Conservation (phyloP, 2,888 invertebrate species). For the Ophion obscuratus region DNA sequence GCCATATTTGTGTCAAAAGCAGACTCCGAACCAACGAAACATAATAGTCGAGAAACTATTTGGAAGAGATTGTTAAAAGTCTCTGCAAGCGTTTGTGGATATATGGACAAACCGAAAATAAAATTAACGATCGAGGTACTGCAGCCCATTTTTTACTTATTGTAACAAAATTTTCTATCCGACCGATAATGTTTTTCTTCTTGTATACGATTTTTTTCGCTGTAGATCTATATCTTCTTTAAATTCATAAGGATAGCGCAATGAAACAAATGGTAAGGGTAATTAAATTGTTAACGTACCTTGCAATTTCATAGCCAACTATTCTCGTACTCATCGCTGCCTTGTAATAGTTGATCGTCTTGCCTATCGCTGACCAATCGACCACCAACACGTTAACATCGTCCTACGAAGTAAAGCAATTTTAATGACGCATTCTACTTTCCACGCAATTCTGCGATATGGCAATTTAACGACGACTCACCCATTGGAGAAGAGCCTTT, state of each 20-base stretch:
- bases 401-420: conserved; percentile 80
- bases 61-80: neutral
- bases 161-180: no score
- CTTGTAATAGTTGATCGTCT: conserved; percentile 87
- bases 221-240: no score
- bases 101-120: neutral
- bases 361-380: conserved; percentile 88
- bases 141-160: no score
- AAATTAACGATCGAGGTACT: no score
- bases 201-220: no score
- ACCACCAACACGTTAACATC: conserved; percentile 88
- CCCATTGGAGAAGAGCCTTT: conserved; percentile 86
- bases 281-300: conserved; percentile 77
- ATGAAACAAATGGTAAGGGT: no score
- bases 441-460: neutral
- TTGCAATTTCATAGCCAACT: conserved; percentile 86
- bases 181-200: no score
- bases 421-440: neutral
- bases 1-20: no score
- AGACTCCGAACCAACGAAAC: no score
- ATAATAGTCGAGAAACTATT: neutral
- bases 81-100: neutral
- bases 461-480: conserved; percentile 75
- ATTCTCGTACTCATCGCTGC: conserved; percentile 86
- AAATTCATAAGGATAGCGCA: no score